Base-by-base conservation (phyloP, 2,888 invertebrate genomes). In the Cheilosia scutellata region DNA sequence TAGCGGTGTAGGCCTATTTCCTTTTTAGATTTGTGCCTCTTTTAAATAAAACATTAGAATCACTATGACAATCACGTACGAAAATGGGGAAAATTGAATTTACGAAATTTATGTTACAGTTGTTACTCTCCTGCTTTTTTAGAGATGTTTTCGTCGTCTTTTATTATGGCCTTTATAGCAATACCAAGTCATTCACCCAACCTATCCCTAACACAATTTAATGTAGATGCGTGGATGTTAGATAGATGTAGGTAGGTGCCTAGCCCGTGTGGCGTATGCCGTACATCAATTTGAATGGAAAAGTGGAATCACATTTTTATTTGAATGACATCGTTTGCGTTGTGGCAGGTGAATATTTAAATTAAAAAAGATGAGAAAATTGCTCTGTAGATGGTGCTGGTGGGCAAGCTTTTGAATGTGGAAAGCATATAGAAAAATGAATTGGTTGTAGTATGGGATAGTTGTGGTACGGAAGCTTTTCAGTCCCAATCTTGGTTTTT, bases 31-130 rank as follows among this genome's bases (percentile, higher is more conserved):
- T 78, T 74, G 57, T 44, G 75, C 84, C 65, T 82, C 57, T 82
- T 86, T 86, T 86, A 86, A 86, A 82, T 86, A 86, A 86, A 82
- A 86, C 82, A 80, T 80, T 80, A 82, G 82, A 77, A 86, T 86
- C 82, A 82, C 82, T 77, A 86, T 86, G 86, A 76, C 86, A 82
- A 86, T 82, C 86, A 86, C 86, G 86, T 86, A 82, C 82, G 57
- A 68, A 86, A 86, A 72, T 82, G 66, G 86, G 76, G 76, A 77
- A 82, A 86, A 86, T 86, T 86, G 86, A 86, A 86, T 86, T 86
- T 82, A 77, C 66, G 76, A 71, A 86, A 86, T 86, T 86, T 82
- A 86, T 86, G 82, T 57, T 51, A 37, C 74, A 58, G 66, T 53
- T 65, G 68, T 53, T 74, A 33, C 79, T 76, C 76, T 82, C 70